Conservation (phyloP, 2,888 invertebrate species). For the Acholoe squamosa region DNA sequence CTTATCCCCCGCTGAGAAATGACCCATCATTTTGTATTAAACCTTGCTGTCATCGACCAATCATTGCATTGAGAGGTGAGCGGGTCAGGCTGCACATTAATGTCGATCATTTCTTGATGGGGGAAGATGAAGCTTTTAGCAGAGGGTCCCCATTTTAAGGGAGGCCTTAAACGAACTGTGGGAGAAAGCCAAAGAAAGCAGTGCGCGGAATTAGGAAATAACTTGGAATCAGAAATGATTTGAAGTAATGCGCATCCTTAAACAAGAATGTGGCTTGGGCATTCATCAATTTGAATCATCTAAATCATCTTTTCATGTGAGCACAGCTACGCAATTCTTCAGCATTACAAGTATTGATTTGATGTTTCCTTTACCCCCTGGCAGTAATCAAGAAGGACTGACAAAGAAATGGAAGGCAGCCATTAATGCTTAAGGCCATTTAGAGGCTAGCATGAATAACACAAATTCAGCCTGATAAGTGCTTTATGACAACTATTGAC, state of each 20-base stretch:
- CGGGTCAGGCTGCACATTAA: constrained; percentile 36
- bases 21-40: constrained; percentile 47
- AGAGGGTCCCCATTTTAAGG: constrained; percentile 1
- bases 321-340: neutral
- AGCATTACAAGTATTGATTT: neutral
- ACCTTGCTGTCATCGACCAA: constrained; percentile 58
- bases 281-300: constrained; percentile 42
- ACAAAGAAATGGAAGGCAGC: neutral
- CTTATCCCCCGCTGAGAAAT: constrained; percentile 36
- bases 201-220: constrained; percentile 24
- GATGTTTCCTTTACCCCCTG: constrained; percentile 13
- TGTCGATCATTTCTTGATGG: constrained; percentile 56
- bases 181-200: neutral
- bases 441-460: neutral
- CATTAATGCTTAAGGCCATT: neutral
- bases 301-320: constrained; percentile 18
- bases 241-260: neutral
- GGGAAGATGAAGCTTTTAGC: neutral
- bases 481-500: constrained; percentile 21
- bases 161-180: neutral
- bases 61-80: constrained; percentile 56
- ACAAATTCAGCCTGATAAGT: neutral
- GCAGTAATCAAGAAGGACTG: neutral
- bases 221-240: constrained; percentile 12
- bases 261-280: neutral